A percentile compares a stretch with the other conserved stretches of the same genome.
phyloP scores from a whole-genome alignment of 2,113 vertebrate genomes.

The Actenoides hombroni region DNA sequence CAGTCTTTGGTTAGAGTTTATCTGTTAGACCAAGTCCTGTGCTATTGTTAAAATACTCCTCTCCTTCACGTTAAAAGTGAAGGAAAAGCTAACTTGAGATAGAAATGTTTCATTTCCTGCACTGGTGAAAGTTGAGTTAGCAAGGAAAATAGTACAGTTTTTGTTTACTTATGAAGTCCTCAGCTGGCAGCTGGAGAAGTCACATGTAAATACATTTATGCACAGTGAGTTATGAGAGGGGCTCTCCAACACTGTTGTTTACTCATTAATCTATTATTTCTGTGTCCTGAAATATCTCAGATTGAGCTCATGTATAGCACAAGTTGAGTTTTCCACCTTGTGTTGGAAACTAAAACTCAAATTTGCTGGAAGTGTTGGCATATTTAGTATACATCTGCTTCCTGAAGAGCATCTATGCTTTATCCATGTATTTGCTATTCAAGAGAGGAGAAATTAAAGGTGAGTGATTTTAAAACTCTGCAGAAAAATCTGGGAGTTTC shows the following conservation, averaged over 20 bases:
- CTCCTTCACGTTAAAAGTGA: background rate
- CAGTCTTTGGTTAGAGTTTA: background rate
- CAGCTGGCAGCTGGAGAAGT: background rate
- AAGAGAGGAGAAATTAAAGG: background rate
- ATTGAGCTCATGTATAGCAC: background rate
- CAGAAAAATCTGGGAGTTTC: background rate
- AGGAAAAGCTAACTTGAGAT: background rate
- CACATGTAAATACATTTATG: fast-evolving
- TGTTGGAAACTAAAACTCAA: background rate
- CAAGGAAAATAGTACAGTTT: background rate
- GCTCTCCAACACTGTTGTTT: background rate
- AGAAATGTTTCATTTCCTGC: background rate
- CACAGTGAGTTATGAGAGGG: background rate
- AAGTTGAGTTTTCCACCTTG: background rate
- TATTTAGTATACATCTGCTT: background rate
- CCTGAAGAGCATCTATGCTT: background rate
- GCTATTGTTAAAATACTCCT: background rate
- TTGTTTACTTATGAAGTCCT: background rate
- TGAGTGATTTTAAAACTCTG: background rate
- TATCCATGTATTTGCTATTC: background rate
- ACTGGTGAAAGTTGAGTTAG: background rate
- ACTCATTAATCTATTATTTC: background rate
- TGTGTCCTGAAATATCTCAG: background rate
- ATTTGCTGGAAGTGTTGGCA: background rate
- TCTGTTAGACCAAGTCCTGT: background rate